Conservation (phyloP, 2,797 vertebrate species). For the Craterocephalus amniculus region DNA sequence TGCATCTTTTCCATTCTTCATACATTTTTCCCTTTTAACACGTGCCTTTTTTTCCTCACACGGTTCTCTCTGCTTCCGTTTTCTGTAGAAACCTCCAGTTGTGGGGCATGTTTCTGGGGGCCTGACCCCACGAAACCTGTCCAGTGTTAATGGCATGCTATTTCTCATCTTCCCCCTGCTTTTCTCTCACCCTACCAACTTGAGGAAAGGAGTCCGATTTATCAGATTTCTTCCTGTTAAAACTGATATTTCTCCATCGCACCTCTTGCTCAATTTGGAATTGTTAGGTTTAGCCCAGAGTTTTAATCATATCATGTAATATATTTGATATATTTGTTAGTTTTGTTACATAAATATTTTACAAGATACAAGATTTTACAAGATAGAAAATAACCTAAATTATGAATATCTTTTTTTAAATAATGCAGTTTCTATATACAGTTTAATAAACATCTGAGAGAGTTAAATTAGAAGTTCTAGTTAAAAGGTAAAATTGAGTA, state of each 20-base stretch:
- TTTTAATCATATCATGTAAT: not conserved
- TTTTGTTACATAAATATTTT: too few relatives aligned
- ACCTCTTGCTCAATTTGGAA: not conserved
- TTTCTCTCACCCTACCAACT: conserved; percentile 1
- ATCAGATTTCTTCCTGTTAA: not conserved
- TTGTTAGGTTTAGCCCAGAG: not conserved
- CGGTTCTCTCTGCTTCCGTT: not conserved
- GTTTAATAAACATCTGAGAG: too few relatives aligned
- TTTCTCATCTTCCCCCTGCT: not conserved
- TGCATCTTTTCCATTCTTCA: not conserved
- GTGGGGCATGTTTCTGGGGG: not conserved
- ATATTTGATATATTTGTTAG: too few relatives aligned
- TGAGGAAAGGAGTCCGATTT: not conserved
- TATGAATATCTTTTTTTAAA: too few relatives aligned
- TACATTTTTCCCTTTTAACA: too few relatives aligned
- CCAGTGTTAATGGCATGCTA: not conserved
- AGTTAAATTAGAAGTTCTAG: too few relatives aligned
- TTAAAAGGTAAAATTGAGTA: too few relatives aligned
- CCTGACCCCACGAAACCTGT: not conserved
- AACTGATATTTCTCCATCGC: not conserved
- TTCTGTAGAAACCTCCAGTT: not conserved
- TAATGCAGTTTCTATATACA: too few relatives aligned
- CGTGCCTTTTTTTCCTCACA: not conserved
- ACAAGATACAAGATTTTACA: not conserved
- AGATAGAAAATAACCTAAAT: not conserved